Base-by-base conservation (phyloP, 1,140 invertebrate genomes). In the Ceratitis capitata region DNA sequence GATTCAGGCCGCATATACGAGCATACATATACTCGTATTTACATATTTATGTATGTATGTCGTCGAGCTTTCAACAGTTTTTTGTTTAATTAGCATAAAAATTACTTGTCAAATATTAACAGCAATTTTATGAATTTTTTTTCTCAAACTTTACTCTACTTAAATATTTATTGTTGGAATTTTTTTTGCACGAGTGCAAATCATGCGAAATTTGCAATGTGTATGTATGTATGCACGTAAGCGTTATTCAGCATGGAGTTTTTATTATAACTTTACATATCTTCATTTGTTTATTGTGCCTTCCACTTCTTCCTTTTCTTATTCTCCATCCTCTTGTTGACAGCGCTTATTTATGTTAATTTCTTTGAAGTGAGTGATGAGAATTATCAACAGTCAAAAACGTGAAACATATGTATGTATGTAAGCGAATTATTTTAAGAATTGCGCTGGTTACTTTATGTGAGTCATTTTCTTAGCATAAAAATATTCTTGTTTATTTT, bases 21-120 rank as follows among this genome's bases (percentile, higher is more conserved):
- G n/a, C n/a, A n/a, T n/a, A n/a, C n/a, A n/a, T n/a, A n/a, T n/a
- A n/a, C n/a, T n/a, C 32, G n/a, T 32, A 10, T 78, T 35, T 23
- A 19, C 35, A 39, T 12, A 6, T 32, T 39, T 14, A 12, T 35
- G 64, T 14, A 1, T 42, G 69, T 26, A 23, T 78, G 39, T 26
- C 32, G 69, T 47, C 23, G 69, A 23, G 69, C 69, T 78, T 78
- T 78, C 69, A 78, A 23, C 69, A 45, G 39, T 78, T 78, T 47
- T 78, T 78, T 78, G 69, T 32, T 78, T 78, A 78, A 45, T 78
- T 78, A 78, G 39, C 69, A 78, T 78, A 78, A 78, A 78, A 47
- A 78, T 78, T 45, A 45, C 69, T 78, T 78, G 69, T 45, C 69
- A 78, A 78, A 78, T 78, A 23, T 45, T 78, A 45, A 45, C 69